Conservation (phyloP, 2,113 vertebrate species). For the Gymnorhina tibicen region DNA sequence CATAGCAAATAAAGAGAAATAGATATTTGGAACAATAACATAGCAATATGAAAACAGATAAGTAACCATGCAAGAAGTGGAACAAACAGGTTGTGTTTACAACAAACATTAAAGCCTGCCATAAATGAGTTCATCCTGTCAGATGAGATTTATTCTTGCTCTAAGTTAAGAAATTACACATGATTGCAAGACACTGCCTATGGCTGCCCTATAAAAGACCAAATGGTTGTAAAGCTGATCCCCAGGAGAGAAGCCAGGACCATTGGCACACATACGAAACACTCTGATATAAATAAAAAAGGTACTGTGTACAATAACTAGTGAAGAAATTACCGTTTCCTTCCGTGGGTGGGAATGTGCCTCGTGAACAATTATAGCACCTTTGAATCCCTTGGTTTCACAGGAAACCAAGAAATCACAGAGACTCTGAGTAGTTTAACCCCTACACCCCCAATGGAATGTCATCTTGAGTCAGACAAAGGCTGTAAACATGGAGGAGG, state of each 20-base stretch:
- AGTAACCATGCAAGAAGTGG: conserved; percentile 56
- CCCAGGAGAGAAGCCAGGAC: neutral
- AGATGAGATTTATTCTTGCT: neutral
- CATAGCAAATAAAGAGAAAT: conserved; percentile 61
- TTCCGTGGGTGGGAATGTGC: neutral
- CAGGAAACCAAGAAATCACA: neutral
- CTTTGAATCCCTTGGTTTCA: neutral
- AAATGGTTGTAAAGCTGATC: neutral
- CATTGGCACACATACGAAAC: conserved; percentile 5
- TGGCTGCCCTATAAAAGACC: neutral
- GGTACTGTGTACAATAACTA: conserved; percentile 21
- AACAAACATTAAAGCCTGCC: conserved; percentile 19
- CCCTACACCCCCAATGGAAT: neutral
- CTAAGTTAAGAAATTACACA: neutral
- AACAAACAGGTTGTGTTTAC: conserved; percentile 19
- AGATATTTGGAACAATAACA: conserved; percentile 64
- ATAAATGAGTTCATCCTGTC: neutral
- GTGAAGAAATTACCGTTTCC: neutral
- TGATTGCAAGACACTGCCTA: neutral
- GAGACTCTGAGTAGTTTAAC: neutral
- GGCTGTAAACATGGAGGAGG: neutral
- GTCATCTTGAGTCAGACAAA: neutral
- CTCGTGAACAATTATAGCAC: conserved; percentile 41
- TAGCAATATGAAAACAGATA: conserved; percentile 56
- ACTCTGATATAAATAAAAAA: conserved; percentile 62